A percentile compares a stretch with the other conserved stretches of the same genome.
Conservation (phyloP, 2,797 vertebrate genomes). For the Hippopotamyrus pictus region DNA sequence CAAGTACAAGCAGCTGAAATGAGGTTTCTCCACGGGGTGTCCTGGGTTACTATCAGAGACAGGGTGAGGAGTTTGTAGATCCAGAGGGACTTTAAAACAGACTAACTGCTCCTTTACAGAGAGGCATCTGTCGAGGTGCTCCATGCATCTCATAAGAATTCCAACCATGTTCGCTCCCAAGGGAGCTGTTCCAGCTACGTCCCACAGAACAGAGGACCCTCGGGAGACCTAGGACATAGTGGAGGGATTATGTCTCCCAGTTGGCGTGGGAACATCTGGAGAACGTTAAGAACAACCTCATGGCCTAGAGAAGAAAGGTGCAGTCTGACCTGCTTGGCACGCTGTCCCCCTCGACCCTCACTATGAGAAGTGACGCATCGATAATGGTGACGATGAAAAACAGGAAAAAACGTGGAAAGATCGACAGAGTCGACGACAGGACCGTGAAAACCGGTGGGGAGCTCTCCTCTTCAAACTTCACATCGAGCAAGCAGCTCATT, state of each 20-base stretch:
- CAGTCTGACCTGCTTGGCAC: not conserved
- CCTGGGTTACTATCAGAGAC: not conserved
- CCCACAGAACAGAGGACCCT: not conserved
- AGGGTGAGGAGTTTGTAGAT: not conserved
- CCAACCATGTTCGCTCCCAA: not conserved
- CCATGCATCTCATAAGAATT: not conserved
- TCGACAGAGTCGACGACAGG: not conserved
- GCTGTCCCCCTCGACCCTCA: not conserved
- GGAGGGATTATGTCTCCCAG: not conserved
- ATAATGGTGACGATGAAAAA: not conserved
- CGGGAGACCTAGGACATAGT: not conserved
- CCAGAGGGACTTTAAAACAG: not conserved
- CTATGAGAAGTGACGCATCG: not conserved
- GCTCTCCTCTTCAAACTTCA: not conserved
- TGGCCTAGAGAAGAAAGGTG: not conserved
- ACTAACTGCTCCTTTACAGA: not conserved
- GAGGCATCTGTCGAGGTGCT: not conserved
- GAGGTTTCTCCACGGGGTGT: not conserved
- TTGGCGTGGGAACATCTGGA: not conserved
- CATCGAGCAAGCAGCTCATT: not conserved
- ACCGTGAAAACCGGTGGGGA: not conserved
- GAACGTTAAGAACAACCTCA: not conserved
- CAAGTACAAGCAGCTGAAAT: not conserved
- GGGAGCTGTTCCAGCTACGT: not conserved
- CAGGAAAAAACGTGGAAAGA: not conserved